These are phyloP conservation scores for Megathymus violae DNA, from an alignment of 1,140 invertebrate genomes.

Conservation along the genomic window DNA sequence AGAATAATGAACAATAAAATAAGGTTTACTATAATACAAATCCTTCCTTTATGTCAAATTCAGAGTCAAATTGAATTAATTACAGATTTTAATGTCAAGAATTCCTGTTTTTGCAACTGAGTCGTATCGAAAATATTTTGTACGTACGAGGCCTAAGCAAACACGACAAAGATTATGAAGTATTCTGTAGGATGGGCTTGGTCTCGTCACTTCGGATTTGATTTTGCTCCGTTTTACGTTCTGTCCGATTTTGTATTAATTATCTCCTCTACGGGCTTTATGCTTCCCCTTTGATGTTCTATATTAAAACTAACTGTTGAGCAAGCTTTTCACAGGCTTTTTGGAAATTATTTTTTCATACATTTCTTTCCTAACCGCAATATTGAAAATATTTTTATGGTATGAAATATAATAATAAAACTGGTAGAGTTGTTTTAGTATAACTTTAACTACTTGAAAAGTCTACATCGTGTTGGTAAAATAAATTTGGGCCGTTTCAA, in stretches of 20 bases:
- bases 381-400: no score
- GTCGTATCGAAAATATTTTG: background rate
- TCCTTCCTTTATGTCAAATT: no score
- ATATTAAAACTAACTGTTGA: slow-evolving; percentile 12
- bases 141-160: slow-evolving; percentile 7
- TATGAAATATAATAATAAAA: no score
- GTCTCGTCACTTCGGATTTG: slow-evolving; percentile 12
- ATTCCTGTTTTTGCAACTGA: background rate
- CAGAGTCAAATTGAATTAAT: no score
- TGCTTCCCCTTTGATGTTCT: slow-evolving; percentile 10
- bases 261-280: slow-evolving; percentile 8
- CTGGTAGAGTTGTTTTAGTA: no score
- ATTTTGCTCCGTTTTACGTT: slow-evolving; percentile 17
- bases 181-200: slow-evolving; percentile 9
- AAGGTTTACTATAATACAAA: no score
- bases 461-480: no score
- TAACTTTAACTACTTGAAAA: no score
- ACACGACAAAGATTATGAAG: slow-evolving; percentile 13
- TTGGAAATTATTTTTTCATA: slow-evolving; percentile 5
- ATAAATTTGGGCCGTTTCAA: no score
- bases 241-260: slow-evolving; percentile 17
- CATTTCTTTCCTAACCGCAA: no score
- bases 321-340: slow-evolving; percentile 3
- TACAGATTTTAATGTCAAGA: no score
- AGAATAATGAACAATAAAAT: no score